These are phyloP conservation scores for human (Homo sapiens) DNA, from an alignment of 2,113 vertebrate species.

Conservation along the genomic window DNA sequence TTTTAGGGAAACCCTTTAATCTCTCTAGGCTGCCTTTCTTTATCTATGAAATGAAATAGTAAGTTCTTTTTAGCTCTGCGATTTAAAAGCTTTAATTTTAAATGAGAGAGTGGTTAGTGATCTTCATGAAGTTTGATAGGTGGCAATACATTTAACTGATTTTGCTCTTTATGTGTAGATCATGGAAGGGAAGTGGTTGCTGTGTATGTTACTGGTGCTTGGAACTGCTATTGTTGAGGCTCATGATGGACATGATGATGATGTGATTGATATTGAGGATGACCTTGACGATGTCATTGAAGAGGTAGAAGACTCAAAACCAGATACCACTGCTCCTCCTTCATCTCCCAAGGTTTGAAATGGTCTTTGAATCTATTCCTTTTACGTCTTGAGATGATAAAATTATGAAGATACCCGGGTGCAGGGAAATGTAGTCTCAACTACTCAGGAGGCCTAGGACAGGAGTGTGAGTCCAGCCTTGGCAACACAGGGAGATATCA, in stretches of 20 bases:
- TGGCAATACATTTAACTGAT: background rate
- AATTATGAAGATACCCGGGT: too few relatives aligned
- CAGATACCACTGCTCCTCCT: slow-evolving; percentile 82
- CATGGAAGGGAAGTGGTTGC: slow-evolving; percentile 91
- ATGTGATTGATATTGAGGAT: slow-evolving; percentile 86
- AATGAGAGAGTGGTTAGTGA: background rate
- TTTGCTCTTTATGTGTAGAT: slow-evolving; percentile 80
- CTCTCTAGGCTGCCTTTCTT: background rate
- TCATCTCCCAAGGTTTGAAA: slow-evolving; percentile 90
- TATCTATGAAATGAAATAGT: background rate
- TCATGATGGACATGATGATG: slow-evolving; percentile 85
- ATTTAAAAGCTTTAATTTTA: slow-evolving; percentile 43
- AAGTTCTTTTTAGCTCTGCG: background rate
- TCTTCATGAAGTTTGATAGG: background rate
- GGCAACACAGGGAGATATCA: background rate
- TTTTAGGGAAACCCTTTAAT: background rate
- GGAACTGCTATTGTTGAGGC: slow-evolving; percentile 81
- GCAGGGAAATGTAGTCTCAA: background rate
- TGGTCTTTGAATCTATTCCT: background rate
- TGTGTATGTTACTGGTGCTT: slow-evolving; percentile 87
- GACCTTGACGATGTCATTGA: slow-evolving; percentile 89
- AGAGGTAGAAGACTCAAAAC: slow-evolving; percentile 84
- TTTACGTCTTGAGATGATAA: slow-evolving; percentile 9
- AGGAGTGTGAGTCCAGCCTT: background rate
- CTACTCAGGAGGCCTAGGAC: background rate